phyloP scores from a whole-genome alignment of 1,140 invertebrate species.

The Steinernema khuongi region DNA sequence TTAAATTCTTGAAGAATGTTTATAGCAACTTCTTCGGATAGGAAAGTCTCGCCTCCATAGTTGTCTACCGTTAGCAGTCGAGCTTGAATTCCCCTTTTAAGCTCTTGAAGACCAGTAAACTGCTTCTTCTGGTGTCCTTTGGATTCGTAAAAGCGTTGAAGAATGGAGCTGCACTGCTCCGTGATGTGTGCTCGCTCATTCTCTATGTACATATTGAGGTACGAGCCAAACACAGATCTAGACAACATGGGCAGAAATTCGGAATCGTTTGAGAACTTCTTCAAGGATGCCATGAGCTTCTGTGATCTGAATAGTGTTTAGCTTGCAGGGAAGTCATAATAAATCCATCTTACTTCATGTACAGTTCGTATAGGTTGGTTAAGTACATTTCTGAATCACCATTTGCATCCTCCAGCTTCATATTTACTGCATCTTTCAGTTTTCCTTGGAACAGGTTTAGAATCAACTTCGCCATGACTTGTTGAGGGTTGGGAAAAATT shows the following conservation, averaged over 20 bases:
- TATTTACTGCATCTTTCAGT: constrained; percentile 76
- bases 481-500: constrained; percentile 91
- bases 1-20: constrained; percentile 84
- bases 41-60: constrained; percentile 91
- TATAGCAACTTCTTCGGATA: constrained; percentile 91
- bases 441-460: constrained; percentile 90
- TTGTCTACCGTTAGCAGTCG: constrained; percentile 80
- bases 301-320: constrained; percentile 63
- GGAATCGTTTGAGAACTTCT: constrained; percentile 72
- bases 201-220: constrained; percentile 70
- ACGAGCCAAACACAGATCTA: constrained; percentile 75
- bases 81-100: constrained; percentile 84
- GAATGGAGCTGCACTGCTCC: constrained; percentile 69
- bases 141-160: constrained; percentile 82
- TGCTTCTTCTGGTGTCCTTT: constrained; percentile 91
- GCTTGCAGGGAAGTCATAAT: constrained; percentile 21
- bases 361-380: constrained; percentile 78
- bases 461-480: constrained; percentile 96
- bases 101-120: constrained; percentile 78
- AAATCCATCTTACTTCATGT: constrained; percentile 68
- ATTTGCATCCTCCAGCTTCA: constrained; percentile 68
- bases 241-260: constrained; percentile 74
- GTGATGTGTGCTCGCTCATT: constrained; percentile 73
- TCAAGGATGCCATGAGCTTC: constrained; percentile 71
- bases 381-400: constrained; percentile 80